A percentile compares a stretch with the other conserved stretches of the same genome.
phyloP scores from a whole-genome alignment of 2,888 invertebrate species.

The Syritta pipiens region DNA sequence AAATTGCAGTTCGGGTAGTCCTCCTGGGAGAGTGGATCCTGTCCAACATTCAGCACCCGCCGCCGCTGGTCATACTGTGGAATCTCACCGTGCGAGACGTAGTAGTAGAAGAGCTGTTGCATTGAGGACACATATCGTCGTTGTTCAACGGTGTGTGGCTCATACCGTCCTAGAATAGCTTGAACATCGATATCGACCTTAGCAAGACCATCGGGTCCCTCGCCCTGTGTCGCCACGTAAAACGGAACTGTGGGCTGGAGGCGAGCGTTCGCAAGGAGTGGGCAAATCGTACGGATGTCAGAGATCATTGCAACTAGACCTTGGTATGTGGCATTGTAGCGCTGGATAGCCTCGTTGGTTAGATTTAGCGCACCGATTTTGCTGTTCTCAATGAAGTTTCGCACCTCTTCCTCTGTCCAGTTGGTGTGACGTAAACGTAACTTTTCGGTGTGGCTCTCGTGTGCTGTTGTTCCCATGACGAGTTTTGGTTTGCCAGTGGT shows the following conservation, averaged over 20 bases:
- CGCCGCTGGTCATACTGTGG: conserved; percentile 82
- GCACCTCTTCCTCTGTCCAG: conserved; percentile 85
- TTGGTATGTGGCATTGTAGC: conserved; percentile 85
- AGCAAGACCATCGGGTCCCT: conserved; percentile 80
- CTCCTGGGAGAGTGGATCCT: conserved; percentile 84
- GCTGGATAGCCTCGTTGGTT: conserved; percentile 82
- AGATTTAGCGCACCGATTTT: conserved; percentile 83
- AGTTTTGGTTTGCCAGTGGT: conserved; percentile 80
- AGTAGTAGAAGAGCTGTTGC: conserved; percentile 90
- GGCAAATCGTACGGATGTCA: conserved; percentile 89
- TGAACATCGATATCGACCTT: conserved; percentile 85
- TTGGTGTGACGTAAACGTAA: conserved; percentile 82
- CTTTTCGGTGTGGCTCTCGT: conserved; percentile 84
- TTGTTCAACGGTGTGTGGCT: conserved; percentile 86
- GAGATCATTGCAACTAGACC: conserved; percentile 88
- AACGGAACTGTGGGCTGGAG: conserved; percentile 84
- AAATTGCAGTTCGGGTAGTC: conserved; percentile 88
- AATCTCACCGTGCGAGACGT: conserved; percentile 87
- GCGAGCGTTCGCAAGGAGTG: conserved; percentile 85
- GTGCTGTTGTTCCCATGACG: conserved; percentile 87
- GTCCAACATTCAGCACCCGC: conserved; percentile 84
- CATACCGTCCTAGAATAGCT: conserved; percentile 89
- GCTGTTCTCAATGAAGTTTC: conserved; percentile 81
- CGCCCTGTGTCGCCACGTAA: conserved; percentile 86
- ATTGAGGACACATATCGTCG: conserved; percentile 88